Percentiles rank a stretch among this genome's conserved stretches.
Evolutionary conservation across 2,888 invertebrate genomes (phyloP).

Genomic region (Anthrax anthrax): DNA sequence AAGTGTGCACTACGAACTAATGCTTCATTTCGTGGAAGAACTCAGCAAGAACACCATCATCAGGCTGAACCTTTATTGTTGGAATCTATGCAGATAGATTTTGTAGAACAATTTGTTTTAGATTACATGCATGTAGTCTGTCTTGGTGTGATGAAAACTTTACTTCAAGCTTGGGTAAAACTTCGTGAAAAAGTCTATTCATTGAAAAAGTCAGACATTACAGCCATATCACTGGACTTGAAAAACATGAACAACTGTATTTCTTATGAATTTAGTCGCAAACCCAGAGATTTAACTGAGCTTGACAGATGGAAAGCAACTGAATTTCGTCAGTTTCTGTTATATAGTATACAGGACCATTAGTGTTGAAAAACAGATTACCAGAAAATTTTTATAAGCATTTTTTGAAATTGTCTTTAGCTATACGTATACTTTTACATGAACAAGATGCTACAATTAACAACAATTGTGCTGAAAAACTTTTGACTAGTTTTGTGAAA

Average conservation of each 20-base stretch:
- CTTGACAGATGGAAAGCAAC: slow-evolving; percentile 1
- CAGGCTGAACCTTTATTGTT: neutral
- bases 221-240: too few relatives aligned
- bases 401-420: slow-evolving; percentile 12
- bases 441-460: neutral
- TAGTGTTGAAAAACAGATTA: neutral
- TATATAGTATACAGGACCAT: slow-evolving; percentile 2
- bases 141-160: neutral
- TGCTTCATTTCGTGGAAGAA: neutral
- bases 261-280: neutral
- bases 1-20: neutral
- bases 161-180: neutral
- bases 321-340: slow-evolving; percentile 10
- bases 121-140: slow-evolving; percentile 6
- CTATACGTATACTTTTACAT: slow-evolving; percentile 7
- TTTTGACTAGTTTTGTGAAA: slow-evolving; percentile 1
- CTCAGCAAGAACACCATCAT: slow-evolving; percentile 2
- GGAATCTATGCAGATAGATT: neutral
- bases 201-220: neutral
- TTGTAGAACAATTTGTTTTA: slow-evolving; percentile 4
- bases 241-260: neutral
- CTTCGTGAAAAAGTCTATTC: neutral
- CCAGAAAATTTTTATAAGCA: slow-evolving; percentile 9
- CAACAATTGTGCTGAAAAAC: slow-evolving; percentile 1
- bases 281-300: neutral